phyloP scores from a whole-genome alignment of 2,888 invertebrate genomes.

The Stenurella melanura region DNA sequence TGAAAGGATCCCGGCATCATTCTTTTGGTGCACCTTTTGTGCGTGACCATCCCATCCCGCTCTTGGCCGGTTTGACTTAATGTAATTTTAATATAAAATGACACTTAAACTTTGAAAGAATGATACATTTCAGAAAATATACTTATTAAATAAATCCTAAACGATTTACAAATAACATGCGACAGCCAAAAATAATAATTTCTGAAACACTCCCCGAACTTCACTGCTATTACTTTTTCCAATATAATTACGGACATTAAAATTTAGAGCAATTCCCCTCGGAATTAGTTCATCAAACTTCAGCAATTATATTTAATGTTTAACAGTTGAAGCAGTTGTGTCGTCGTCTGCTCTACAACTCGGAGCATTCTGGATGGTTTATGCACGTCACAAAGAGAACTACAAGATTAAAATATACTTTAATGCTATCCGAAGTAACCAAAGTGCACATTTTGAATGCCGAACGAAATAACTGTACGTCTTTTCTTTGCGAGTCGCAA shows the following conservation, averaged over 20 bases:
- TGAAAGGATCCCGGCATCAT: too few species aligned
- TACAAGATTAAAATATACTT: conserved; percentile 35
- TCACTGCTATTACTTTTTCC: conserved; percentile 46
- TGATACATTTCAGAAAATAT: too few species aligned
- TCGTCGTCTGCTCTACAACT: conserved; percentile 17
- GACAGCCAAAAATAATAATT: conserved; percentile 2
- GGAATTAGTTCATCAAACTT: conserved; percentile 57
- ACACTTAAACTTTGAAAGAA: too few species aligned
- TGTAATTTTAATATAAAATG: too few species aligned
- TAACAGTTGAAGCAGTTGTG: conserved; percentile 42
- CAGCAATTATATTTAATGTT: conserved; percentile 51
- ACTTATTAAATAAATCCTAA: too few species aligned
- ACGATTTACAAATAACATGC: too few species aligned
- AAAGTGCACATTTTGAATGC: conserved; percentile 31
- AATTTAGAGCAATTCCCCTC: conserved; percentile 50
- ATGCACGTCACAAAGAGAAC: conserved; percentile 26
- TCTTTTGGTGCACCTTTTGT: too few species aligned
- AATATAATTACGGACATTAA: conserved; percentile 48
- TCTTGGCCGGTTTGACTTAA: too few species aligned
- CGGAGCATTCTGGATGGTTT: conserved; percentile 15
- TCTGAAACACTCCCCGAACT: background rate
- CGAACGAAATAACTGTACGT: conserved; percentile 10
- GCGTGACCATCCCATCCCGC: too few species aligned
- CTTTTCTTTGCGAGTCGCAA: background rate
- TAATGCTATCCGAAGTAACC: conserved; percentile 21